Evolutionary conservation across 2,888 invertebrate species (phyloP), one percentile per base, ranked within the genome.

Genomic region (Pseudoips prasinana): DNA sequence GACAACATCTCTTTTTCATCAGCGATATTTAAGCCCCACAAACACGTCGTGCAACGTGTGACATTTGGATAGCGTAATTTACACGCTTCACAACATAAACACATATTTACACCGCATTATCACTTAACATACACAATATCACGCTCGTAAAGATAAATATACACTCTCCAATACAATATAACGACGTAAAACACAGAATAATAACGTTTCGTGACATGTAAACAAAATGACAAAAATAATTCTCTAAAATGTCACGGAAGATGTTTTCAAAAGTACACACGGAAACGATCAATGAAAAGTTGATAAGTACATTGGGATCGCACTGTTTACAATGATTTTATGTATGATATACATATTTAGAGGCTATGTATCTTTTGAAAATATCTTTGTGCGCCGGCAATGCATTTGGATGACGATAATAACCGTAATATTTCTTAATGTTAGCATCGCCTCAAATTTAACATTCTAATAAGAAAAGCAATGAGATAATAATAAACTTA

Each of bases 371-470:
- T 47, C 40, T 30, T 27, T 45, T 46, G 53, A 58, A 61, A 63
- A 60, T 50, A 63, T 57, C 57, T 54, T 58, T 58, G 60, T 59
- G 53, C 61, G 58, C 78, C 81, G 82, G 82, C 74, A 54, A 63
- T 66, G 31, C 20, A 49, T 39, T 50, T 45, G 46, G 61, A 61
- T 60, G 71, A 73, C 62, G 64, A 67, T 55, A 57, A 64, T 47
- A 29, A 8, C 44, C 33, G 28, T 42, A 43, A 58, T 45, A 55
- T 59, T 60, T 59, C 41, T 43, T 46, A 39, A 35, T 28, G 26
- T 3, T 39, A 38, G 27, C 22, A 23, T 26, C 25, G 10, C 24
- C 17, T 8, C 11, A 37, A 40, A 39, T 31, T 30, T 0, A 22
- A 28, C 10, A 30, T 41, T 43, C 26, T 22, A 19, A 27, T 17